Evolutionary conservation across 2,888 invertebrate genomes (phyloP).

Genomic region (Rhabditoides inermis): DNA sequence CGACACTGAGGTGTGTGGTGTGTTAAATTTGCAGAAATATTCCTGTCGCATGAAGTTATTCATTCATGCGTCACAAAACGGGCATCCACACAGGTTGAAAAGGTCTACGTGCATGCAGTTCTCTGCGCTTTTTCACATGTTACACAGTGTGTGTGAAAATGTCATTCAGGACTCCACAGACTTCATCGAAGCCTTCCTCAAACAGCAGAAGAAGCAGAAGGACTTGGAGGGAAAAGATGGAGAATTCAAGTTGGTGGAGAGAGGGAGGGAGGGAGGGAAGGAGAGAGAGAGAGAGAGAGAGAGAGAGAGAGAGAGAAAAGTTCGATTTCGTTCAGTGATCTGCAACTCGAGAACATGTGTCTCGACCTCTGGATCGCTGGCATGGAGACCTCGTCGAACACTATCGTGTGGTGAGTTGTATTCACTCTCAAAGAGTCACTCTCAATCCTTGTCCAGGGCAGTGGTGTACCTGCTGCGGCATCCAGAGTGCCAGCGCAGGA

Average conservation of each 20-base stretch:
- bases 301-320: neutral
- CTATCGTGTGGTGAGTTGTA: slow-evolving; percentile 14
- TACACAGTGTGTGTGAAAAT: neutral
- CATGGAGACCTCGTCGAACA: slow-evolving; percentile 16
- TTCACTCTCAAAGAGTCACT: slow-evolving; percentile 16
- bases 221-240: slow-evolving; percentile 7
- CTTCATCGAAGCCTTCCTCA: slow-evolving; percentile 15
- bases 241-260: slow-evolving; percentile 8
- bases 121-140: too few relatives aligned
- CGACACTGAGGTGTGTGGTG: too few relatives aligned
- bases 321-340: slow-evolving; percentile 4
- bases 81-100: too few relatives aligned
- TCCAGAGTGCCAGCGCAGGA: slow-evolving; percentile 14
- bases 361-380: slow-evolving; percentile 20
- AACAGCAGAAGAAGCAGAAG: slow-evolving; percentile 16
- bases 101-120: too few relatives aligned
- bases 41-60: neutral
- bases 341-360: slow-evolving; percentile 16
- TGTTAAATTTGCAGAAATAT: slow-evolving; percentile 9
- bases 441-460: too few relatives aligned
- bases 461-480: slow-evolving; percentile 9
- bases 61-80: too few relatives aligned
- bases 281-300: neutral
- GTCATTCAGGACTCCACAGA: slow-evolving; percentile 9
- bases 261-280: neutral